Conservation (phyloP, 2,113 vertebrate genomes). For the Tautogolabrus adspersus region DNA sequence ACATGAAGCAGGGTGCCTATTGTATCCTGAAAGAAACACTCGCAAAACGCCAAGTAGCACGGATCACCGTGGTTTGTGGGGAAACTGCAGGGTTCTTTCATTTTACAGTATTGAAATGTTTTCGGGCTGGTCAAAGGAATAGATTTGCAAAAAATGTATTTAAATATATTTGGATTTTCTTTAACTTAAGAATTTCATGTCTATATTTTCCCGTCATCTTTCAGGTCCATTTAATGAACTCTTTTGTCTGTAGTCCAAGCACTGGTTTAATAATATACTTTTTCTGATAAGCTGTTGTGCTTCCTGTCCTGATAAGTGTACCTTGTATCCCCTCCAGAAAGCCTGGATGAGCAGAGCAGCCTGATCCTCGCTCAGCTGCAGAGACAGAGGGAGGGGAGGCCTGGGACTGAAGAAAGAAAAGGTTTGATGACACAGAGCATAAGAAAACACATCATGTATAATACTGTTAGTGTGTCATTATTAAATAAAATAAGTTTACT, state of each 20-base stretch:
- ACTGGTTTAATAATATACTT: not conserved
- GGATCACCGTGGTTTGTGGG: not conserved
- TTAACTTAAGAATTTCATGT: not conserved
- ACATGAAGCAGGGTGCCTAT: slow-evolving; percentile 2
- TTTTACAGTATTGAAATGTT: not conserved
- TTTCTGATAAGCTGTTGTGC: not conserved
- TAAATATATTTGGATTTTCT: not conserved
- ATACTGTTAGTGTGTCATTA: no score
- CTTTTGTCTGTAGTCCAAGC: not conserved
- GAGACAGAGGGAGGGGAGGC: slow-evolving; percentile 85
- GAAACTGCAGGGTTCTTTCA: slow-evolving; percentile 11
- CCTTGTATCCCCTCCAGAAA: slow-evolving; percentile 95
- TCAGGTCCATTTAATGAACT: not conserved
- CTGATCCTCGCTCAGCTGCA: slow-evolving; percentile 85
- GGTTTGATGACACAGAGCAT: not conserved
- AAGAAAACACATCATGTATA: no score
- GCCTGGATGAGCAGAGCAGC: slow-evolving; percentile 89
- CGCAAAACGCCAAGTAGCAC: not conserved
- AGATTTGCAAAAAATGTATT: not conserved
- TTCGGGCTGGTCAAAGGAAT: not conserved
- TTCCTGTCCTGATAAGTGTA: slow-evolving; percentile 65
- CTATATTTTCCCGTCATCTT: not conserved
- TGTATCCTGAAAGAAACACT: slow-evolving; percentile 28
- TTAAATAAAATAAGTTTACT: no score
- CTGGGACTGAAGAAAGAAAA: slow-evolving; percentile 84